A percentile compares a stretch with the other conserved stretches of the same genome.
phyloP scores from a whole-genome alignment of 2,113 vertebrate genomes.

The Edolisoma coerulescens region DNA sequence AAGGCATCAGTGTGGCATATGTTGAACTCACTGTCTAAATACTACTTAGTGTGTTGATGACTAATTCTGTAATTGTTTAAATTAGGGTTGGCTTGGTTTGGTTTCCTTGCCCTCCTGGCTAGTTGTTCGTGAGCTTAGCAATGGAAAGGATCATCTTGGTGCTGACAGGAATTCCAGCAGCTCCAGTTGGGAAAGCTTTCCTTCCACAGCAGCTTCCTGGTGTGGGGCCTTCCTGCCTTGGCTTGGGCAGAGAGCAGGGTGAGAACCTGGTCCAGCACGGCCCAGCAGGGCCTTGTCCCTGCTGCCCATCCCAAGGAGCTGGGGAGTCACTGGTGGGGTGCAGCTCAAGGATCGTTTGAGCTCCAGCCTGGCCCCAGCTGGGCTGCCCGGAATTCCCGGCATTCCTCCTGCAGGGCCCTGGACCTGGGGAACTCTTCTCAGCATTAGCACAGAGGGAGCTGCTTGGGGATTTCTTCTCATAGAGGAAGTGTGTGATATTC shows the following conservation, averaged over 20 bases:
- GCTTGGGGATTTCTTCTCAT: not conserved
- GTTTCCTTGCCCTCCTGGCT: conserved; percentile 49
- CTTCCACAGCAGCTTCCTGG: not conserved
- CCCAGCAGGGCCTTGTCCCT: not conserved
- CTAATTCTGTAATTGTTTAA: conserved; percentile 50
- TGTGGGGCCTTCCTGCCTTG: not conserved
- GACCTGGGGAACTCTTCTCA: not conserved
- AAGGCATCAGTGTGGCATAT: conserved; percentile 69
- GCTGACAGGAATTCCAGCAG: not conserved
- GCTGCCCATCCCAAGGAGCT: not conserved
- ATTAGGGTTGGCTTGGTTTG: conserved; percentile 55
- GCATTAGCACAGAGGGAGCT: not conserved
- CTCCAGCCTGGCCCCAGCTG: not conserved
- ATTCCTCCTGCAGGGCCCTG: not conserved
- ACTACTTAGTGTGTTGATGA: conserved; percentile 23
- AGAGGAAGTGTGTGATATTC: not conserved
- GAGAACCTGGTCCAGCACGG: rapidly evolving
- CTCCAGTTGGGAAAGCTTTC: not conserved
- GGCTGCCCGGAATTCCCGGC: rapidly evolving
- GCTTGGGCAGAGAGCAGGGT: not conserved
- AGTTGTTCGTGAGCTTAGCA: not conserved
- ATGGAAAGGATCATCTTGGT: not conserved
- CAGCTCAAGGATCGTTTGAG: rapidly evolving
- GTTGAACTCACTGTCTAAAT: conserved; percentile 51
- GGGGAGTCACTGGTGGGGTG: not conserved